These are phyloP conservation scores for Reticulitermes speratus DNA, from an alignment of 1,140 invertebrate species.

Conservation along the genomic window DNA sequence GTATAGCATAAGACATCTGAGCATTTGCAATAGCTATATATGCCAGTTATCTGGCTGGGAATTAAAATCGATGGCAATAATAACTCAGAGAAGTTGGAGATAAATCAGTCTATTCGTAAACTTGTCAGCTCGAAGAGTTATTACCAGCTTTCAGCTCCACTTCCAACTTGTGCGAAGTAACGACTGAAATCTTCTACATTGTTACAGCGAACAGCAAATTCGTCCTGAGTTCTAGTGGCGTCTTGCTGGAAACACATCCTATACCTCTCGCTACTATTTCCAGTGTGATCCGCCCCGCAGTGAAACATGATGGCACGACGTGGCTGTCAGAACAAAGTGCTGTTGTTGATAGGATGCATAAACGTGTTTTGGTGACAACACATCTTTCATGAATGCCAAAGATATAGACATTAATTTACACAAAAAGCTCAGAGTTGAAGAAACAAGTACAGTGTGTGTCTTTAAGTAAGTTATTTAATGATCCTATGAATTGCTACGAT, in stretches of 20 bases:
- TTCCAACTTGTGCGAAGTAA: not conserved
- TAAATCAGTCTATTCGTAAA: not conserved
- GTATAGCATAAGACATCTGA: no score
- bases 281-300: not conserved
- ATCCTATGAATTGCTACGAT: no score
- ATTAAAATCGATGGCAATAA: not conserved
- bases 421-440: no score
- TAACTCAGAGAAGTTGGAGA: not conserved
- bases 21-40: no score
- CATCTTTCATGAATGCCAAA: no score
- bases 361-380: no score
- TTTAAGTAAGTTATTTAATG: no score
- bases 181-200: not conserved
- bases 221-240: not conserved
- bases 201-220: not conserved
- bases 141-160: not conserved
- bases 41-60: not conserved
- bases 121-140: not conserved
- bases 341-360: no score
- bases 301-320: not conserved
- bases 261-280: not conserved
- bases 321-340: not conserved
- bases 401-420: no score
- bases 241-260: not conserved
- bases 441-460: no score